Conservation (phyloP, 2,113 vertebrate species). For the Pagrus major region DNA sequence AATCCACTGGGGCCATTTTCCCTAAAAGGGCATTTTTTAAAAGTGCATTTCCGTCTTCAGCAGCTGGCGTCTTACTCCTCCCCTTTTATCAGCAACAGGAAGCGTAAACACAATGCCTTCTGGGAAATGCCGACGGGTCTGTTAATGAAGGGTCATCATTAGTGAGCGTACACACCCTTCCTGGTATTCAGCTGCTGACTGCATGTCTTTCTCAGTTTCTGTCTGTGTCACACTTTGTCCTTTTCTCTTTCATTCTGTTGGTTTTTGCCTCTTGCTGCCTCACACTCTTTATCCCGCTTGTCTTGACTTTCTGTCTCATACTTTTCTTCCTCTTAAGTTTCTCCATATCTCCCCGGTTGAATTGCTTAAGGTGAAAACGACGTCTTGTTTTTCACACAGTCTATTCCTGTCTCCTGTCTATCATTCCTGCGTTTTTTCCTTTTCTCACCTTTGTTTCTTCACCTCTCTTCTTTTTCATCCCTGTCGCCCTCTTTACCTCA, state of each 20-base stretch:
- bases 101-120: constrained; percentile 79
- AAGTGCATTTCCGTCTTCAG: constrained; percentile 41
- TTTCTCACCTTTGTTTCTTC: constrained; percentile 53
- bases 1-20: constrained; percentile 16
- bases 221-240: not conserved
- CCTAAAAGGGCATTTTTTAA: constrained; percentile 58
- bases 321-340: not conserved
- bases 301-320: not conserved
- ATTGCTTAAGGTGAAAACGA: constrained; percentile 34
- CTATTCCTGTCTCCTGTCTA: constrained; percentile 49
- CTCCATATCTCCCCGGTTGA: not conserved
- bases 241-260: not conserved
- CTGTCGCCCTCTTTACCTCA: constrained; percentile 24
- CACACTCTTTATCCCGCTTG: not conserved
- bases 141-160: constrained; percentile 73
- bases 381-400: constrained; percentile 26
- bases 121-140: constrained; percentile 70
- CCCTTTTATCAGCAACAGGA: constrained; percentile 77
- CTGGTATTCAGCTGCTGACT: constrained; percentile 66
- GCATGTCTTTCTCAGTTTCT: not conserved
- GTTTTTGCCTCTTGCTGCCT: not conserved
- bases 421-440: constrained; percentile 34
- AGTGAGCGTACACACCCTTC: constrained; percentile 79
- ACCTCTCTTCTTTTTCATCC: constrained; percentile 18
- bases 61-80: constrained; percentile 1